These are phyloP conservation scores for Spodoptera littoralis DNA, from an alignment of 2,888 invertebrate species.

Conservation along the genomic window DNA sequence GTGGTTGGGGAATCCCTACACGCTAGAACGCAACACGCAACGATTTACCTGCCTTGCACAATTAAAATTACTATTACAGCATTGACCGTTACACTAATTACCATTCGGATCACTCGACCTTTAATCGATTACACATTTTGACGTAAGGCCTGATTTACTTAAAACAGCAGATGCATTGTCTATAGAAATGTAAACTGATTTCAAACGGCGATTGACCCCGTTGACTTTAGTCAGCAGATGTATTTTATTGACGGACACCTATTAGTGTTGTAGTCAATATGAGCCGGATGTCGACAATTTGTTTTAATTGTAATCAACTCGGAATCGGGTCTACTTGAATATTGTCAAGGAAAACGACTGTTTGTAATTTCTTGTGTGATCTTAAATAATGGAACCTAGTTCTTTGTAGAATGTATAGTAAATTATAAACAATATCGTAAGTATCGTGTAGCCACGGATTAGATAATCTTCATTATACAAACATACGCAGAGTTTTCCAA, in stretches of 20 bases:
- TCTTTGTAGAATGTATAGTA: slow-evolving; percentile 16
- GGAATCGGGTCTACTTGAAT: slow-evolving; percentile 61
- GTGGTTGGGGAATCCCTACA: slow-evolving; percentile 79
- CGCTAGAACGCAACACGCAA: slow-evolving; percentile 49
- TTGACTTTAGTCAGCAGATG: slow-evolving; percentile 78
- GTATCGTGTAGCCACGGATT: slow-evolving; percentile 39
- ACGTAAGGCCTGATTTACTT: slow-evolving; percentile 19
- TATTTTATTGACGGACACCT: slow-evolving; percentile 83
- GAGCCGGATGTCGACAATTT: slow-evolving; percentile 85
- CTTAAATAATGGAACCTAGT: background rate
- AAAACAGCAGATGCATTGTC: slow-evolving; percentile 35
- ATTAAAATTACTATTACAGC: slow-evolving; percentile 33
- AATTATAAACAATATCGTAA: slow-evolving; percentile 27
- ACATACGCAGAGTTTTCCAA: slow-evolving; percentile 43
- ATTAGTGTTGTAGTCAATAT: slow-evolving; percentile 79
- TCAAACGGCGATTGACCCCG: slow-evolving; percentile 74
- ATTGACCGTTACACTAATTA: slow-evolving; percentile 19
- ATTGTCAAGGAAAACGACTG: slow-evolving; percentile 46
- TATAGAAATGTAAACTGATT: slow-evolving; percentile 68
- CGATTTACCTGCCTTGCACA: slow-evolving; percentile 60
- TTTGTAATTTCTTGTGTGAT: slow-evolving; percentile 38
- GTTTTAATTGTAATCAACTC: slow-evolving; percentile 79
- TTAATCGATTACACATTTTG: slow-evolving; percentile 31
- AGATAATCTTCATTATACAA: slow-evolving; percentile 52
- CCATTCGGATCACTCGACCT: slow-evolving; percentile 16